Conservation (phyloP, 1,140 invertebrate species). For the Drosophila nigrodunni region DNA sequence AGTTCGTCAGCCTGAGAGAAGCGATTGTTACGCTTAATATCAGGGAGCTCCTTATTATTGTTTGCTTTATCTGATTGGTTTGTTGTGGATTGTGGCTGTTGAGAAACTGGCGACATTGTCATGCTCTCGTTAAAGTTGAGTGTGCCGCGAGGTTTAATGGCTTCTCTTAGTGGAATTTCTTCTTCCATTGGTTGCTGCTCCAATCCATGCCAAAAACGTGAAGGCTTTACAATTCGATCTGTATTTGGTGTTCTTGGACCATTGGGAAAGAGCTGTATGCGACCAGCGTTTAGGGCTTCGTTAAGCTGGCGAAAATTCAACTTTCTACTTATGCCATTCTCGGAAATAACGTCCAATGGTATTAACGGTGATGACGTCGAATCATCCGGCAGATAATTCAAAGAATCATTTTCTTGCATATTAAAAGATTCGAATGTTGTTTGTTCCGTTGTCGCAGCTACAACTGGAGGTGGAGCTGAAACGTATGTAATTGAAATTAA, state of each 20-base stretch:
- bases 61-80: background rate
- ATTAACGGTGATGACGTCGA: constrained; percentile 51
- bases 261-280: constrained; percentile 57
- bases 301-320: constrained; percentile 61
- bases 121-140: constrained; percentile 64
- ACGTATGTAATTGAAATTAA: background rate
- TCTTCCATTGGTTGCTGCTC: constrained; percentile 11
- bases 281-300: constrained; percentile 60
- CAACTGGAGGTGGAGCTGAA: constrained; percentile 10
- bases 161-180: background rate
- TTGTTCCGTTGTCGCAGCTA: constrained; percentile 1
- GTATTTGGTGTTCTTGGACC: constrained; percentile 62
- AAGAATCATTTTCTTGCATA: constrained; percentile 18
- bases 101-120: constrained; percentile 44
- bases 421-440: constrained; percentile 14
- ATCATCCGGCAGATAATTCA: constrained; percentile 45
- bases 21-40: constrained; percentile 50
- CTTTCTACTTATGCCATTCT: constrained; percentile 48
- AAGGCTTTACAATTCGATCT: constrained; percentile 36
- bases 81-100: background rate
- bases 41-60: background rate
- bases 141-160: constrained; percentile 40
- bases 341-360: constrained; percentile 56
- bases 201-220: constrained; percentile 27
- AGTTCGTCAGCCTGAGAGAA: constrained; percentile 66